Evolutionary conservation across 2,888 invertebrate genomes (phyloP).

Genomic region (Icerya purchasi): DNA sequence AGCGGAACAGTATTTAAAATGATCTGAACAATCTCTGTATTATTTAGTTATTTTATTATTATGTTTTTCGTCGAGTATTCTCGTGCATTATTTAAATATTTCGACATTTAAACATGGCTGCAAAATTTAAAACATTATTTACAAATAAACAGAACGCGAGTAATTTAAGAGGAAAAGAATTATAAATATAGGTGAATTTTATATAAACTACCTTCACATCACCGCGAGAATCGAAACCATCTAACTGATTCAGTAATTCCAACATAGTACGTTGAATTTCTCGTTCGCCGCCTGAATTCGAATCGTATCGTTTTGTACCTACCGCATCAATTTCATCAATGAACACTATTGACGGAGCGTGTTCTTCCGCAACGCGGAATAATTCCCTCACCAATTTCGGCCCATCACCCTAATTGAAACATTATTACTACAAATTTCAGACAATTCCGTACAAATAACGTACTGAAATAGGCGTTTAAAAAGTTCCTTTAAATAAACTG

Average conservation of each 20-base stretch:
- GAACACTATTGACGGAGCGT: conserved; percentile 97
- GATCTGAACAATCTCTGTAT: too few relatives aligned
- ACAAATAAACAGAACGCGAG: background rate
- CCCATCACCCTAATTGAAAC: conserved; percentile 66
- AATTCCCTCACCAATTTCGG: conserved; percentile 93
- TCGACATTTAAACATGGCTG: background rate
- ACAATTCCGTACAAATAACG: too few relatives aligned
- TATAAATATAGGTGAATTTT: background rate
- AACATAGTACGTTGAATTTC: conserved; percentile 99
- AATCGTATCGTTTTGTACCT: conserved; percentile 95
- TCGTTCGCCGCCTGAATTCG: conserved; percentile 95
- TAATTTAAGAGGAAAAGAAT: background rate
- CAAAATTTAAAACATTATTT: too few relatives aligned
- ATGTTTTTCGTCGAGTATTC: too few relatives aligned
- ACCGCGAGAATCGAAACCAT: conserved; percentile 90
- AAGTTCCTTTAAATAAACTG: too few relatives aligned
- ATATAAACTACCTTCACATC: conserved; percentile 71
- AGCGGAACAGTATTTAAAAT: too few relatives aligned
- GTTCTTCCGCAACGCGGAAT: conserved; percentile 97
- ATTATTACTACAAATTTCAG: too few relatives aligned
- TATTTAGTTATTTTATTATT: too few relatives aligned
- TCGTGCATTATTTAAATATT: too few relatives aligned
- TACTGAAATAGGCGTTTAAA: too few relatives aligned
- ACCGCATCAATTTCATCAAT: conserved; percentile 99
- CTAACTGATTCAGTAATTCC: conserved; percentile 91